Evolutionary conservation across 2,113 vertebrate species (phyloP).

Genomic region (Desmodus rotundus): DNA sequence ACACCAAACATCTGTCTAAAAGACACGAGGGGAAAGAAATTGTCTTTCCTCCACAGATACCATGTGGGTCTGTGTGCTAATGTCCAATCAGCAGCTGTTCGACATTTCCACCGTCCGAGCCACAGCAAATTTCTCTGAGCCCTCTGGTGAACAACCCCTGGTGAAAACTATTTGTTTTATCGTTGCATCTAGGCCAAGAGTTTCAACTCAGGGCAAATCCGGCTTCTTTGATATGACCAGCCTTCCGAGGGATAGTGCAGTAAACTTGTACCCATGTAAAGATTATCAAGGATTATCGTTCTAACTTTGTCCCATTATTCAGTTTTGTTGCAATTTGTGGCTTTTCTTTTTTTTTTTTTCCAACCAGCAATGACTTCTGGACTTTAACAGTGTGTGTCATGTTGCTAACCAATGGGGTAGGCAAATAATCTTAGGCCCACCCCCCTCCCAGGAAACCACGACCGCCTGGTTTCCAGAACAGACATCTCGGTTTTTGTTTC

Average conservation of each 20-base stretch:
- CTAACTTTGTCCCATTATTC: neutral
- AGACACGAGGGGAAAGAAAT: slow-evolving; percentile 45
- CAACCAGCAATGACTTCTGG: neutral
- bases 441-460: neutral
- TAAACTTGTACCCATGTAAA: neutral
- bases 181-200: neutral
- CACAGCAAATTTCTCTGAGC: neutral
- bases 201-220: neutral
- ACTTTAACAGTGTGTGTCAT: neutral
- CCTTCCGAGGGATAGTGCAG: neutral
- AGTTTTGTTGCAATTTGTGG: neutral
- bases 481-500: neutral
- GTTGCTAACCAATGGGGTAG: neutral
- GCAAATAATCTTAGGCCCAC: neutral
- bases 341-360: neutral
- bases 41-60: slow-evolving; percentile 33
- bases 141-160: neutral
- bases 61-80: slow-evolving; percentile 65
- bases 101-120: slow-evolving; percentile 46
- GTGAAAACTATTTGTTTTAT: neutral
- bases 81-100: slow-evolving; percentile 73
- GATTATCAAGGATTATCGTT: neutral
- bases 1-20: slow-evolving; percentile 62
- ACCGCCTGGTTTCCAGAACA: neutral
- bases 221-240: neutral